Evolutionary conservation across 2,797 vertebrate genomes (phyloP).

Genomic region (Crenuchus spilurus): DNA sequence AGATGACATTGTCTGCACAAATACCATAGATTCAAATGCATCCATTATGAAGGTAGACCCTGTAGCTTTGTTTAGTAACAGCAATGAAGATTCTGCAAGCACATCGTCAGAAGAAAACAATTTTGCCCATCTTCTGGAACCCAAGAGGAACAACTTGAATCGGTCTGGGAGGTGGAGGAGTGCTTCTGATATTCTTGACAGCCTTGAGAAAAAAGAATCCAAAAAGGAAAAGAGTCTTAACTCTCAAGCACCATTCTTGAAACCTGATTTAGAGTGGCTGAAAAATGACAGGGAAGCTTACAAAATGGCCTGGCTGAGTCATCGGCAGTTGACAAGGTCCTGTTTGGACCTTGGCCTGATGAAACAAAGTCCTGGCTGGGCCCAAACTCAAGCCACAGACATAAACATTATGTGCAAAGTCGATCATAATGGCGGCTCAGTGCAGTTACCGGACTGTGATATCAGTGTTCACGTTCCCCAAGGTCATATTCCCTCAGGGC

Average conservation of each 20-base stretch:
- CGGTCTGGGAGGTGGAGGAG: slow-evolving; percentile 87
- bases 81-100: slow-evolving; percentile 78
- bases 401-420: slow-evolving; percentile 84
- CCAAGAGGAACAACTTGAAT: slow-evolving; percentile 69
- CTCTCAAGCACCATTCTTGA: slow-evolving; percentile 68
- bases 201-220: slow-evolving; percentile 72
- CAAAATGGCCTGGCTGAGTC: slow-evolving; percentile 95
- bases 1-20: slow-evolving; percentile 83
- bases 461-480: slow-evolving; percentile 87
- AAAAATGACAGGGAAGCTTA: slow-evolving; percentile 93
- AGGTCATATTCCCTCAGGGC: slow-evolving; percentile 87
- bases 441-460: slow-evolving; percentile 86
- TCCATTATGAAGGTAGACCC: slow-evolving; percentile 77
- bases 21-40: slow-evolving; percentile 59
- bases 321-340: slow-evolving; percentile 90
- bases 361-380: slow-evolving; percentile 93
- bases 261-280: slow-evolving; percentile 85
- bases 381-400: slow-evolving; percentile 91
- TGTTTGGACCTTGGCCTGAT: slow-evolving; percentile 90
- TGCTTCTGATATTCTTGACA: slow-evolving; percentile 88
- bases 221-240: slow-evolving; percentile 60
- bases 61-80: slow-evolving; percentile 70
- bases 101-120: slow-evolving; percentile 89
- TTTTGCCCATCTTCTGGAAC: slow-evolving; percentile 73
- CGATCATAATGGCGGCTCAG: slow-evolving; percentile 83